Percentiles rank a stretch among this genome's conserved stretches.
Conservation (phyloP, 2,797 vertebrate species). For the Tokudaia muenninki region DNA sequence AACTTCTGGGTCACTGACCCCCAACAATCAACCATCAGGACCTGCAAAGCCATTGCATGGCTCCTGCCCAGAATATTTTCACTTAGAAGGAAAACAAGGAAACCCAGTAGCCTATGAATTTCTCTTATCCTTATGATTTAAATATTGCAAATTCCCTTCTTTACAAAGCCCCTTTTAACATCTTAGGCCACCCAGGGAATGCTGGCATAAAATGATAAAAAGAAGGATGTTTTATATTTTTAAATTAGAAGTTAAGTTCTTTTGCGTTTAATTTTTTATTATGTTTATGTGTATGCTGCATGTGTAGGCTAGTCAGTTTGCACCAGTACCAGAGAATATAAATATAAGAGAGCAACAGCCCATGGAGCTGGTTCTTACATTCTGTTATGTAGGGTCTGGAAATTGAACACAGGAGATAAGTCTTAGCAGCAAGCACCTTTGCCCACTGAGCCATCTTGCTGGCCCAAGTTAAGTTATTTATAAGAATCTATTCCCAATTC, state of each 20-base stretch:
- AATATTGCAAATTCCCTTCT: neutral
- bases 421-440: neutral
- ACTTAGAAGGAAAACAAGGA: neutral
- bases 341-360: neutral
- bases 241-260: slow-evolving; percentile 60
- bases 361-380: neutral
- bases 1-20: slow-evolving; percentile 52
- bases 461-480: neutral
- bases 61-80: slow-evolving; percentile 2
- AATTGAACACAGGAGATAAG: neutral
- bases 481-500: neutral
- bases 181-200: neutral
- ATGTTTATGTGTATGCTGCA: neutral
- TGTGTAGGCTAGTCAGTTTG: neutral
- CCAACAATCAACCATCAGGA: slow-evolving; percentile 46
- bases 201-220: slow-evolving; percentile 5
- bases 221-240: neutral
- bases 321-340: neutral
- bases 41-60: neutral
- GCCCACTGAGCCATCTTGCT: neutral
- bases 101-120: neutral
- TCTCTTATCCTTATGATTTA: neutral
- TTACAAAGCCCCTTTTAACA: neutral
- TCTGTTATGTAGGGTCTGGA: neutral
- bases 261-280: neutral